A percentile compares a stretch with the other conserved stretches of the same genome.
Conservation (phyloP, 2,888 invertebrate species). For the Caenorhabditis angaria region DNA sequence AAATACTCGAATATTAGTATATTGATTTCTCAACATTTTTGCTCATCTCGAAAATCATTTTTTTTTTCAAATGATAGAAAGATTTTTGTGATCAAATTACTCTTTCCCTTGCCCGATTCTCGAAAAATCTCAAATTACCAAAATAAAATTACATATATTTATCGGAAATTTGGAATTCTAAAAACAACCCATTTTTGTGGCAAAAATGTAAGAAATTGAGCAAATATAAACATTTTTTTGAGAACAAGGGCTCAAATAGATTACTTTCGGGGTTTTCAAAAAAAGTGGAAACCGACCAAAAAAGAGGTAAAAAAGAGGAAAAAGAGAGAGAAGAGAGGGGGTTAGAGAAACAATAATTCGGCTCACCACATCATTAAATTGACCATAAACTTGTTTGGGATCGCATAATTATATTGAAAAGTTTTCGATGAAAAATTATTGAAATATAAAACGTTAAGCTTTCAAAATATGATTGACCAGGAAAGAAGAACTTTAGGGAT, state of each 20-base stretch:
- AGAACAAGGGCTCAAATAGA: background rate
- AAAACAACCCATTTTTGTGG: background rate
- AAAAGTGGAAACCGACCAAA: background rate
- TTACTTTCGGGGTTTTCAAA: background rate
- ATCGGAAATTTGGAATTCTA: too few species aligned
- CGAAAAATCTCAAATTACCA: background rate
- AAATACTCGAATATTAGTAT: background rate
- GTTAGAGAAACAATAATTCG: conserved; percentile 11
- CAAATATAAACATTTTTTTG: background rate
- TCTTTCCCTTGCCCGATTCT: too few species aligned
- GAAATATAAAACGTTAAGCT: too few species aligned
- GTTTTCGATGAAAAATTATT: background rate
- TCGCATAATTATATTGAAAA: background rate
- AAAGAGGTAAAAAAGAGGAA: background rate
- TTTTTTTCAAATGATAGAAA: too few species aligned
- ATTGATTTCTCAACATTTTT: too few species aligned
- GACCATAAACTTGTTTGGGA: too few species aligned
- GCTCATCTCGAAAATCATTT: too few species aligned
- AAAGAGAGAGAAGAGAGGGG: conserved; percentile 6
- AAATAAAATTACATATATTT: too few species aligned
- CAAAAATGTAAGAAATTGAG: background rate
- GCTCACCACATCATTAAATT: background rate
- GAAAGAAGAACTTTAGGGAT: too few species aligned
- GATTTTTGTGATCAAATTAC: too few species aligned
- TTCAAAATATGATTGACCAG: too few species aligned